Evolutionary conservation across 2,888 invertebrate species (phyloP).

Genomic region (Drosophila imparisetae): DNA sequence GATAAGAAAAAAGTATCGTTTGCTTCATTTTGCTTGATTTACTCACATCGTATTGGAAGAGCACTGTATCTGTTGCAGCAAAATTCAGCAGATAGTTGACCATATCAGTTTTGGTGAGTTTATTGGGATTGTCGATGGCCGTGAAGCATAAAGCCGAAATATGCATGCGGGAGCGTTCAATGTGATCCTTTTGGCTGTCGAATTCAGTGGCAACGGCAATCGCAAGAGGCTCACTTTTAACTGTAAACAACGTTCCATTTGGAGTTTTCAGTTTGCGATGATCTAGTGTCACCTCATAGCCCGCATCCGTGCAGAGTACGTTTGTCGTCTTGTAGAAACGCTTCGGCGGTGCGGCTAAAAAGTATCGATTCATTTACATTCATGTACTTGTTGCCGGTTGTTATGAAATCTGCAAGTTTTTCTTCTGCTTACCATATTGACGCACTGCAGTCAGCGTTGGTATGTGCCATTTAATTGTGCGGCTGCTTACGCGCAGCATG

Average conservation of each 20-base stretch:
- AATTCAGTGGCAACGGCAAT: slow-evolving; percentile 97
- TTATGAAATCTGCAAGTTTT: slow-evolving; percentile 54
- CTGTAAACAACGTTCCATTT: slow-evolving; percentile 90
- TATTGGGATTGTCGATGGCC: slow-evolving; percentile 95
- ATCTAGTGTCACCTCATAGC: slow-evolving; percentile 95
- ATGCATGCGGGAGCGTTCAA: slow-evolving; percentile 94
- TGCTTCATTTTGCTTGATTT: not conserved
- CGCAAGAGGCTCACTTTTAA: slow-evolving; percentile 94
- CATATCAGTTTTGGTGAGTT: slow-evolving; percentile 90
- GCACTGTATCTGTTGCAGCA: slow-evolving; percentile 92
- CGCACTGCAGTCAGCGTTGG: slow-evolving; percentile 38
- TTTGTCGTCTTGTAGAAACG: slow-evolving; percentile 91
- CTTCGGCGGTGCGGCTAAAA: slow-evolving; percentile 86
- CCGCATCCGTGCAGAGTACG: slow-evolving; percentile 88
- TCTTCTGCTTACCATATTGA: slow-evolving; percentile 49
- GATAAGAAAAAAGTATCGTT: too few relatives aligned
- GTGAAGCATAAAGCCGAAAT: slow-evolving; percentile 96
- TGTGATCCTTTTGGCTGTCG: slow-evolving; percentile 92
- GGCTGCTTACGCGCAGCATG: slow-evolving; percentile 33
- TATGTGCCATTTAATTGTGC: slow-evolving; percentile 20
- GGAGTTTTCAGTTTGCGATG: slow-evolving; percentile 96
- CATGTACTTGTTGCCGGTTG: slow-evolving; percentile 24
- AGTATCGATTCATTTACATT: slow-evolving; percentile 1
- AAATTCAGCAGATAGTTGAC: slow-evolving; percentile 92
- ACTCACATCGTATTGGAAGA: slow-evolving; percentile 90